These are phyloP conservation scores for Drosophila kikkawai DNA, from an alignment of 1,140 invertebrate species.

Conservation along the genomic window DNA sequence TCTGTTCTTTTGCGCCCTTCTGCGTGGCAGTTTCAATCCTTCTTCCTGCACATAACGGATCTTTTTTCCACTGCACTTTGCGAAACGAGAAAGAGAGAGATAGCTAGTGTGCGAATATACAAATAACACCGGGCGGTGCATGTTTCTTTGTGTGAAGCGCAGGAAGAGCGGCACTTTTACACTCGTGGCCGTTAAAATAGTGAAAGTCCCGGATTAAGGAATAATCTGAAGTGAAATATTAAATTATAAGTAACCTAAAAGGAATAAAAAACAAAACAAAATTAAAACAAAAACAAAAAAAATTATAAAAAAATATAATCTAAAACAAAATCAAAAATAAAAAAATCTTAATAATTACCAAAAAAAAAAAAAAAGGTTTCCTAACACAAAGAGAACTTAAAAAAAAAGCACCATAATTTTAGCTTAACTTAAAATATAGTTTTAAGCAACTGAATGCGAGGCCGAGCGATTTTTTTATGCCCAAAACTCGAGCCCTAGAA, in stretches of 20 bases:
- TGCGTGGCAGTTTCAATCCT: neutral
- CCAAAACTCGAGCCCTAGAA: constrained; percentile 35
- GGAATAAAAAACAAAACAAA: constrained; percentile 20
- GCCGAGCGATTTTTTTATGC: constrained; percentile 47
- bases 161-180: constrained; percentile 56
- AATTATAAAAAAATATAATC: constrained; percentile 35
- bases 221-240: constrained; percentile 32
- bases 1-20: constrained; percentile 10
- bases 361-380: constrained; percentile 16
- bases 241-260: constrained; percentile 19
- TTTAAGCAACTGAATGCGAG: constrained; percentile 2
- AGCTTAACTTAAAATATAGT: constrained; percentile 27
- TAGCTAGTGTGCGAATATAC: constrained; percentile 18
- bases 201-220: constrained; percentile 22
- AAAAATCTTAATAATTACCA: constrained; percentile 27
- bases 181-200: constrained; percentile 40
- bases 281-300: constrained; percentile 12
- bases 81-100: constrained; percentile 22
- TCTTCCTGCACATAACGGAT: constrained; percentile 52
- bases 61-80: constrained; percentile 27
- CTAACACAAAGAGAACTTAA: constrained; percentile 4
- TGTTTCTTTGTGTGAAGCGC: constrained; percentile 32
- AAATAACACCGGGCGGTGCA: constrained; percentile 14
- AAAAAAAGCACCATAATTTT: constrained; percentile 25
- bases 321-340: constrained; percentile 35